Conservation (phyloP, 2,888 invertebrate species). For the Alviniconcha strummeri region DNA sequence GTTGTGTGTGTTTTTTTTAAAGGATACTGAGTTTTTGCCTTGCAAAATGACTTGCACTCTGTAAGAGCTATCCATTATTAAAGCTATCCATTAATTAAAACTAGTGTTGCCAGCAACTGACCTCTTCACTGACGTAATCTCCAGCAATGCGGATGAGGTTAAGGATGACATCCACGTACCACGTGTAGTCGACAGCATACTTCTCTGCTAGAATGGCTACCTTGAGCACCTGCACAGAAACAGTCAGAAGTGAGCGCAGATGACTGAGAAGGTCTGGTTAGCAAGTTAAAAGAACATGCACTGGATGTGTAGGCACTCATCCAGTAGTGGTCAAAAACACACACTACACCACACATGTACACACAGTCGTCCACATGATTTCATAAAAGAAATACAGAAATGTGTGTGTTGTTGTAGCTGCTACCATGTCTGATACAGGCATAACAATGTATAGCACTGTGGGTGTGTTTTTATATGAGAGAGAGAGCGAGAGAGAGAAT, state of each 20-base stretch:
- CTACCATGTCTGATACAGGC: no score
- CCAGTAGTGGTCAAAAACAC: not conserved
- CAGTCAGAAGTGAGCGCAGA: not conserved
- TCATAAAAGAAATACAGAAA: no score
- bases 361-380: no score
- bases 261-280: no score
- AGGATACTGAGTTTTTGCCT: no score
- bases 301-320: no score
- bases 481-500: not conserved
- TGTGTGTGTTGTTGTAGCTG: no score
- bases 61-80: no score
- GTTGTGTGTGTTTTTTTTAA: no score
- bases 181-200: constrained; percentile 99
- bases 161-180: constrained; percentile 96
- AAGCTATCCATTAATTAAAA: no score
- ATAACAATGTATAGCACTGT: not conserved
- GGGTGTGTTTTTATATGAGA: not conserved
- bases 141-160: constrained; percentile 99
- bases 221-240: constrained; percentile 83
- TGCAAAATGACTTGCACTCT: no score
- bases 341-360: not conserved
- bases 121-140: constrained; percentile 99
- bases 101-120: constrained; percentile 70
- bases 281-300: no score
- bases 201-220: constrained; percentile 99